phyloP scores from a whole-genome alignment of 2,113 vertebrate genomes.

The Leiothrix lutea region DNA sequence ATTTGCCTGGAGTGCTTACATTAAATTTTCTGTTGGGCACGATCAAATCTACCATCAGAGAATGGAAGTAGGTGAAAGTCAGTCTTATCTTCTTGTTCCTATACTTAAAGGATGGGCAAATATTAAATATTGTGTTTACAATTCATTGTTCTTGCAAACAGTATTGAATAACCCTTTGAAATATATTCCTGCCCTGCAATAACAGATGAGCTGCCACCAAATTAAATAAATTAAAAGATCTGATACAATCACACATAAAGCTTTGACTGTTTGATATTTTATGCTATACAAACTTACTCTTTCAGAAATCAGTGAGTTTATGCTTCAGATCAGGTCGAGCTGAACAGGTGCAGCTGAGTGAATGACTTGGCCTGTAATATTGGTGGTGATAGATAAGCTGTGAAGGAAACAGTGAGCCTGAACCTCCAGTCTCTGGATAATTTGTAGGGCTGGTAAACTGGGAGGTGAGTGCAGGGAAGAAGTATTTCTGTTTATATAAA shows the following conservation, averaged over 20 bases:
- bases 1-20: constrained; percentile 5
- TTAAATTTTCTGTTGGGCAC: background rate
- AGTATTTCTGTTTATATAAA: constrained; percentile 5
- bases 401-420: background rate
- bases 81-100: constrained; percentile 12
- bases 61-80: background rate
- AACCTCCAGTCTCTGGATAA: background rate
- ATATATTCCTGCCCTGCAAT: background rate
- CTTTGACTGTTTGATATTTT: background rate
- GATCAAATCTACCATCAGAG: background rate
- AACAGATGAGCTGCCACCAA: background rate
- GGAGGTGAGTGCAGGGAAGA: background rate
- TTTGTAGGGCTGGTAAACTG: background rate
- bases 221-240: background rate
- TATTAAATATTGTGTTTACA: constrained; percentile 14
- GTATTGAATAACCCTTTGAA: background rate
- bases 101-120: background rate
- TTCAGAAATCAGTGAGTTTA: background rate
- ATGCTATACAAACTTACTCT: background rate
- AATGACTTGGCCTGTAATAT: background rate
- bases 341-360: background rate
- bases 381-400: background rate
- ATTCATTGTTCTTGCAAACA: background rate
- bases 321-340: background rate
- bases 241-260: background rate